Conservation (phyloP, 2,113 vertebrate species). For the Delphinapterus leucas region DNA sequence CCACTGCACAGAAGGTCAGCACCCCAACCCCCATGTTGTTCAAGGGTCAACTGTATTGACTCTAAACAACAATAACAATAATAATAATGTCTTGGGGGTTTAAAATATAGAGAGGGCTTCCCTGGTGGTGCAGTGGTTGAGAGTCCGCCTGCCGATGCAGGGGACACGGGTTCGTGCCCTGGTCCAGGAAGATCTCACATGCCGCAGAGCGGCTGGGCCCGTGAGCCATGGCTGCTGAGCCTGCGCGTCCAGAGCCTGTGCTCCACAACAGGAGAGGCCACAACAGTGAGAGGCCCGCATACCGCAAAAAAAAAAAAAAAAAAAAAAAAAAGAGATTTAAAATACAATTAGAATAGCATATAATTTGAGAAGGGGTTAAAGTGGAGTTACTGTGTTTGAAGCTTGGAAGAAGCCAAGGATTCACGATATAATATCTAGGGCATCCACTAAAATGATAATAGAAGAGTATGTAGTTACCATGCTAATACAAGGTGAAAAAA, state of each 20-base stretch:
- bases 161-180: no score
- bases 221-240: no score
- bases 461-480: neutral
- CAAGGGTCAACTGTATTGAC: neutral
- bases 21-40: no score
- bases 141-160: no score
- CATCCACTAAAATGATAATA: neutral
- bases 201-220: no score
- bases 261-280: no score
- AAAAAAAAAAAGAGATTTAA: neutral
- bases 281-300: no score
- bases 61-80: neutral
- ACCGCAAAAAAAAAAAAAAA: no score
- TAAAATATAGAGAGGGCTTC: neutral
- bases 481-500: neutral
- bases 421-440: neutral
- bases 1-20: no score
- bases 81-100: neutral
- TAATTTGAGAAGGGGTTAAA: neutral
- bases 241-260: no score
- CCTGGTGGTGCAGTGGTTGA: no score
- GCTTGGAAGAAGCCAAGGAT: neutral
- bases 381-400: neutral
- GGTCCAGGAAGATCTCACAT: no score
- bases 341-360: neutral